Evolutionary conservation across 2,113 vertebrate genomes (phyloP).

Genomic region (Dasyurus viverrinus): DNA sequence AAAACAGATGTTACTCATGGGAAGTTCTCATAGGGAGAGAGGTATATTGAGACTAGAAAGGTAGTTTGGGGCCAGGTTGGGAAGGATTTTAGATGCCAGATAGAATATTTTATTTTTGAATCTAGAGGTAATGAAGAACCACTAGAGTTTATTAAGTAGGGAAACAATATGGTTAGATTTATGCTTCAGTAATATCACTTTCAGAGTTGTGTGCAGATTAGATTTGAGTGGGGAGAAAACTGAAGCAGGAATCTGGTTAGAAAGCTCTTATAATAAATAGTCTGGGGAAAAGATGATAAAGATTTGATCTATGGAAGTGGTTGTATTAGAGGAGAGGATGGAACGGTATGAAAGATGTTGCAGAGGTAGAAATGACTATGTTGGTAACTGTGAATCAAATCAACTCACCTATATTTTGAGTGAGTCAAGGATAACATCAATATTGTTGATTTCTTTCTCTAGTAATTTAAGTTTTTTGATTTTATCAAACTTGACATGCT

Average conservation of each 20-base stretch:
- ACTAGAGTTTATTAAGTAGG: not conserved
- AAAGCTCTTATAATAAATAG: not conserved
- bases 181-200: not conserved
- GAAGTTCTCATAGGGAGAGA: not conserved
- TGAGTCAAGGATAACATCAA: not conserved
- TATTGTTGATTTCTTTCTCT: not conserved
- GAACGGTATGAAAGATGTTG: not conserved
- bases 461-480: not conserved
- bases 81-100: not conserved
- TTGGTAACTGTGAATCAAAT: not conserved
- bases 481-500: not conserved
- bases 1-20: not conserved
- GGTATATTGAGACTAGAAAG: not conserved
- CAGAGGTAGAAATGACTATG: not conserved
- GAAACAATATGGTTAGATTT: not conserved
- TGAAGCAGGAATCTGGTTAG: not conserved
- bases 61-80: not conserved
- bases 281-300: not conserved
- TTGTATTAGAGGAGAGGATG: not conserved
- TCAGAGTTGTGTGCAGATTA: not conserved
- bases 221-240: not conserved
- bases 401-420: not conserved
- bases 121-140: not conserved
- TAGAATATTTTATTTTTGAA: not conserved
- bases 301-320: not conserved